Base-by-base conservation (phyloP, 1,140 invertebrate species). In the Drosophila ananassae region DNA sequence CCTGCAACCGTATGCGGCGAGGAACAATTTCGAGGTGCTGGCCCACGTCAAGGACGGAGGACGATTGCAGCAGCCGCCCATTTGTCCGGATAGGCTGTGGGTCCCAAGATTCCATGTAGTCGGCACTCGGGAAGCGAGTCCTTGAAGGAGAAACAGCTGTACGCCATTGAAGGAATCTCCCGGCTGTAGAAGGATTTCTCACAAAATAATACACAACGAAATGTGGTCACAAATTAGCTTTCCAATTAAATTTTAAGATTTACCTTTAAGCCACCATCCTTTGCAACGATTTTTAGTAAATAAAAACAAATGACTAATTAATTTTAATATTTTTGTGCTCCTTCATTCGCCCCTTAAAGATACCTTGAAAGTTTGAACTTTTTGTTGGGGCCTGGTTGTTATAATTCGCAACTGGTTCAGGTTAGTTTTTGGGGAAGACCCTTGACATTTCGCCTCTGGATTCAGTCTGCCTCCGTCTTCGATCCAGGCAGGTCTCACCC, bases 1-100 rank as follows among this genome's bases (percentile, higher is more conserved):
- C 0, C 97, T 98, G 84, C 98, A 99, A 74, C 98, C 98, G 0
- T 99, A 99, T 93, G 97, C 97, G 28, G 98, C 97, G 0, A 93
- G 96, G 55, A 97, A 95, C 25, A 99, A 99, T 92, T 93, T 97
- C 1, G 97, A 99, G 91, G 98, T 99, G 13, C 92, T 99, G 21
- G 95, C 97, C 67, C 97, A 97, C 90, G 97, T 99, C 0, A 93
- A 96, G 68, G 94, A 94, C 9, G 97, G 97, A 2, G 97, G 97
- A 13, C 94, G 96, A 25, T 93, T 98, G 0, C 94, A 95, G 8
- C 94, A 96, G 71, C 98, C 98, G 1, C 93, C 94, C 8, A 96
- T 96, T 83, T 98, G 97, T 92, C 96, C 97, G 2, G 94, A 95
- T 47, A 94, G 94, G 57, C 93, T 98, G 95, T 98, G 94, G 94